phyloP scores from a whole-genome alignment of 2,888 invertebrate species.

The Nephrotoma appendiculata region DNA sequence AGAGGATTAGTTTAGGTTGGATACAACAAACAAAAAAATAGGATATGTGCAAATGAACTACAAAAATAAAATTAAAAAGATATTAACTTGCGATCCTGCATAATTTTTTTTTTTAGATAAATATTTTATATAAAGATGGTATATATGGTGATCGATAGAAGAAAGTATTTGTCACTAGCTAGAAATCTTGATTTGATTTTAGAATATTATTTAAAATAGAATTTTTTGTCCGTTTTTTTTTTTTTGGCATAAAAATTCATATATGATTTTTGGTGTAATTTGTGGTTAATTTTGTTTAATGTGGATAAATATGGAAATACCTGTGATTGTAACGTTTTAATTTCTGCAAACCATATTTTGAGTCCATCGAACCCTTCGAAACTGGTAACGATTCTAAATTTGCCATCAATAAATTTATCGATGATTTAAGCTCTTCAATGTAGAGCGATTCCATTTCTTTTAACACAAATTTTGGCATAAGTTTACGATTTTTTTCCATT shows the following conservation, averaged over 20 bases:
- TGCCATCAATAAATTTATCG: conserved; percentile 95
- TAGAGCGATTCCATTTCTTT: conserved; percentile 99
- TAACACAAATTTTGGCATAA: conserved; percentile 98
- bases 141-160: background rate
- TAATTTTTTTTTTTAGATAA: background rate
- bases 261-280: background rate
- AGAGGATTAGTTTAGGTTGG: background rate
- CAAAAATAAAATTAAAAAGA: background rate
- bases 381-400: conserved; percentile 98
- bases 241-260: background rate
- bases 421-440: conserved; percentile 94
- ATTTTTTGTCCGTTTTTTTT: background rate
- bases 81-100: background rate
- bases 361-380: conserved; percentile 93
- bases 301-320: conserved; percentile 38
- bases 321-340: conserved; percentile 97
- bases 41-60: background rate
- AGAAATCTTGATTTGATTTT: background rate
- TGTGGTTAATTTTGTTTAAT: conserved; percentile 6
- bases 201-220: background rate
- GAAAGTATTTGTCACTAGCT: background rate
- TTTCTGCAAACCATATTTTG: conserved; percentile 94
- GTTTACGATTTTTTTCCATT: conserved; percentile 93
- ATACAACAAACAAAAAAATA: background rate
- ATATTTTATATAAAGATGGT: background rate